A percentile compares a stretch with the other conserved stretches of the same genome.
phyloP scores from a whole-genome alignment of 2,797 vertebrate genomes.

The Pseudopleuronectes americanus region DNA sequence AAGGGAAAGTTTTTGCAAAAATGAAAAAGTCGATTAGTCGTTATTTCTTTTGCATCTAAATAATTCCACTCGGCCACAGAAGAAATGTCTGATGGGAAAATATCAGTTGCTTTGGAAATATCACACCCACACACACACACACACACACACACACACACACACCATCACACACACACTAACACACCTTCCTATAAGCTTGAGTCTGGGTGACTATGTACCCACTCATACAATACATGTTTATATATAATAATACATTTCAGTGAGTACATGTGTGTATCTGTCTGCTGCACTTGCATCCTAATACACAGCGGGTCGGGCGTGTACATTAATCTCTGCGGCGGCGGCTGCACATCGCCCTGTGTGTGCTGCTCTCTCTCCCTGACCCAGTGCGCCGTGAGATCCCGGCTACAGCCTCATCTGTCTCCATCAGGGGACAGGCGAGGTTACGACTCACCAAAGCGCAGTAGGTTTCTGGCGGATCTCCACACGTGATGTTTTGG shows the following conservation, averaged over 20 bases:
- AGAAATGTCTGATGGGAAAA: too few relatives aligned
- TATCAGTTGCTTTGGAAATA: too few relatives aligned
- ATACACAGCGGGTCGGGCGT: conserved; percentile 18
- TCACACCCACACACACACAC: too few relatives aligned
- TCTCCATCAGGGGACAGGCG: conserved; percentile 76
- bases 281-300: conserved; percentile 34
- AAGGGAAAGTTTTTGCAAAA: too few relatives aligned
- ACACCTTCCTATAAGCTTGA: neutral
- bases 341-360: conserved; percentile 42
- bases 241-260: neutral
- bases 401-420: conserved; percentile 74
- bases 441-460: conserved; percentile 93
- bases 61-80: too few relatives aligned
- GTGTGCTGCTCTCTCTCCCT: conserved; percentile 63
- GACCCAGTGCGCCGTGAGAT: conserved; percentile 74
- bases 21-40: too few relatives aligned
- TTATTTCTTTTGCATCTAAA: too few relatives aligned
- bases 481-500: conserved; percentile 96
- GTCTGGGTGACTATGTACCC: too few relatives aligned
- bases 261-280: conserved; percentile 7
- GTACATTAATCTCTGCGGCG: conserved; percentile 69
- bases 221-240: too few relatives aligned
- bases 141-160: too few relatives aligned
- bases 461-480: conserved; percentile 98
- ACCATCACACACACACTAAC: too few relatives aligned